phyloP scores from a whole-genome alignment of 2,113 vertebrate species.

The Leptobrachium leishanense region DNA sequence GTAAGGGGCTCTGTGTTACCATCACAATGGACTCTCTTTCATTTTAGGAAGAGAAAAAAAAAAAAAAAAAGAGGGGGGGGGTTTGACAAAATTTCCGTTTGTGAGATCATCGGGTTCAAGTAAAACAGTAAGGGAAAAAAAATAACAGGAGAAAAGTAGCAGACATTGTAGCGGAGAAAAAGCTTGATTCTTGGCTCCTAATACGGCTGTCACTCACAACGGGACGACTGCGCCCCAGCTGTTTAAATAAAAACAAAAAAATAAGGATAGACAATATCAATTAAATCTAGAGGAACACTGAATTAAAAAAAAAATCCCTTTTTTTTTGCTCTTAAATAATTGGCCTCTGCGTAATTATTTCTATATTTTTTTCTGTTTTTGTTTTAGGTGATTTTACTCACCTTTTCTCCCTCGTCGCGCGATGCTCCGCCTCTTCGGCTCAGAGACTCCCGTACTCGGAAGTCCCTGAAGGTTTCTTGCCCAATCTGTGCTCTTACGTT shows the following conservation, averaged over 20 bases:
- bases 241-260: conserved; percentile 45
- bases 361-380: too few species aligned
- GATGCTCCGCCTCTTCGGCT: too few species aligned
- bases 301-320: too few species aligned
- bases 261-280: too few species aligned
- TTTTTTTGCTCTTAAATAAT: too few species aligned
- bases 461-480: too few species aligned
- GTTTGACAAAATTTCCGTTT: conserved; percentile 75
- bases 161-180: conserved; percentile 70
- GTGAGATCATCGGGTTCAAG: conserved; percentile 79
- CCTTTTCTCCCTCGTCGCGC: too few species aligned
- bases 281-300: too few species aligned
- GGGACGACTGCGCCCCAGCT: conserved; percentile 63
- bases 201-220: conserved; percentile 72
- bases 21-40: conserved; percentile 79
- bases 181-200: conserved; percentile 65
- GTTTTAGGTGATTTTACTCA: too few species aligned
- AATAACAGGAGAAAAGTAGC: conserved; percentile 43
- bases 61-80: conserved; percentile 51
- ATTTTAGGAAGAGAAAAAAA: conserved; percentile 62
- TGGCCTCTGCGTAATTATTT: too few species aligned
- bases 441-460: too few species aligned
- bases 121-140: conserved; percentile 59
- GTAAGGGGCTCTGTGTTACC: conserved; percentile 76
- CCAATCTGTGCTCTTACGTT: too few species aligned